Percentiles rank a stretch among this genome's conserved stretches.
phyloP scores from a whole-genome alignment of 2,888 invertebrate genomes.

The Choreutis nemorana region DNA sequence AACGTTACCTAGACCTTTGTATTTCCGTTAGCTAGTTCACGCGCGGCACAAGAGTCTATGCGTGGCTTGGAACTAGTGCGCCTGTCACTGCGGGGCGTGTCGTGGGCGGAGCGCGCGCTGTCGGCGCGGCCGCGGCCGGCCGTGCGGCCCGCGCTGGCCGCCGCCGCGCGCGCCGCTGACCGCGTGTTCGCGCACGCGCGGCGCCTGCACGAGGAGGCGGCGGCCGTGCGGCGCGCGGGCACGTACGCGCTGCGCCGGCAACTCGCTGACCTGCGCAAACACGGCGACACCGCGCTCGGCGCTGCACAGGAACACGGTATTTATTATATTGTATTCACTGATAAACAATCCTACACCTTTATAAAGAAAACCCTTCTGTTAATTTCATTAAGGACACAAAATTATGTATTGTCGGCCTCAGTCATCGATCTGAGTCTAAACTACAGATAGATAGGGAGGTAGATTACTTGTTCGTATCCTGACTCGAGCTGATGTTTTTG shows the following conservation, averaged over 20 bases:
- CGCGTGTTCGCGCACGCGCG: conserved; percentile 44
- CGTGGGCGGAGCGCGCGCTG: conserved; percentile 49
- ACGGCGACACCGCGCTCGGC: conserved; percentile 74
- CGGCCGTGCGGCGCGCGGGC: conserved; percentile 50
- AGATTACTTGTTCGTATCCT: no score
- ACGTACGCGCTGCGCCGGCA: conserved; percentile 56
- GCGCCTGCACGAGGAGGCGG: conserved; percentile 52
- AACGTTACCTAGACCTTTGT: no score
- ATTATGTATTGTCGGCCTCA: no score
- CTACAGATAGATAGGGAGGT: no score
- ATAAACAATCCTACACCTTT: no score
- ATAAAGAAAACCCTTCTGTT: no score
- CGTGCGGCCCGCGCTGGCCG: conserved; percentile 16
- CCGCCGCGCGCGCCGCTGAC: conserved; percentile 27
- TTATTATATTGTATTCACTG: no score
- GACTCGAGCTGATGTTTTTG: no score
- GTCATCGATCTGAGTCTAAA: no score
- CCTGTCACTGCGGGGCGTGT: conserved; percentile 43
- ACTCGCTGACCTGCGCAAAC: conserved; percentile 61
- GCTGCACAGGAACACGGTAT: conserved; percentile 75
- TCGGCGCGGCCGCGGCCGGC: conserved; percentile 22
- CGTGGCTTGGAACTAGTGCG: conserved; percentile 41
- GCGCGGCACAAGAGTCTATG: conserved; percentile 29
- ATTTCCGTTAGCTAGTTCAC: no score
- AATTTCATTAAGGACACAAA: no score